A percentile compares a stretch with the other conserved stretches of the same genome.
Conservation (phyloP, 2,113 vertebrate species). For the Rhinopithecus roxellana region DNA sequence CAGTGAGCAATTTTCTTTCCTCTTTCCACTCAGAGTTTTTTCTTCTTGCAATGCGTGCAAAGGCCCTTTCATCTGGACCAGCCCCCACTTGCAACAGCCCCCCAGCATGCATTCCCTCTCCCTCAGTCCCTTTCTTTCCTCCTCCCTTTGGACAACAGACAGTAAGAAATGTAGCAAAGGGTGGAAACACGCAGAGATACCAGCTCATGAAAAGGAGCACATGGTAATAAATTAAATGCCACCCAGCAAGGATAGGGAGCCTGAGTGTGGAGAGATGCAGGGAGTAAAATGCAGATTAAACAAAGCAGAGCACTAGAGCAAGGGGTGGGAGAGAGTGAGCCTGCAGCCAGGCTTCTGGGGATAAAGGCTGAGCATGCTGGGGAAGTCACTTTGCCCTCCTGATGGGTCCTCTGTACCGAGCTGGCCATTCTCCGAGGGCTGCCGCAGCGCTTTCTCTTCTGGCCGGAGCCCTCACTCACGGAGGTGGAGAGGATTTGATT, state of each 20-base stretch:
- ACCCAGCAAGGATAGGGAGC: conserved; percentile 66
- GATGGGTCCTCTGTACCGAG: conserved; percentile 65
- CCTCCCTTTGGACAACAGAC: conserved; percentile 7
- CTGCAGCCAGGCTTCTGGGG: conserved; percentile 58
- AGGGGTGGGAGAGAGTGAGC: not conserved
- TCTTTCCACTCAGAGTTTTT: not conserved
- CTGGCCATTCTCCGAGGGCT: conserved; percentile 72
- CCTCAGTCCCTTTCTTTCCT: not conserved
- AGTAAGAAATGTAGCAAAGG: conserved; percentile 47
- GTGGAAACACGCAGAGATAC: conserved; percentile 29
- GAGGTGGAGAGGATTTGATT: conserved; percentile 74
- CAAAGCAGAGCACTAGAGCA: conserved; percentile 12
- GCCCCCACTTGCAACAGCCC: not conserved
- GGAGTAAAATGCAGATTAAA: conserved; percentile 70
- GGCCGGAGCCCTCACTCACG: conserved; percentile 25
- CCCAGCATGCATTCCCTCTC: not conserved
- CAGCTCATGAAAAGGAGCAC: conserved; percentile 70
- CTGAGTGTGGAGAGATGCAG: conserved; percentile 38
- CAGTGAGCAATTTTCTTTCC: not conserved
- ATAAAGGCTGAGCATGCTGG: conserved; percentile 67
- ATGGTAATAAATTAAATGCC: conserved; percentile 76
- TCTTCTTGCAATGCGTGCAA: not conserved
- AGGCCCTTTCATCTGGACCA: conserved; percentile 67
- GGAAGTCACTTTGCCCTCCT: conserved; percentile 77
- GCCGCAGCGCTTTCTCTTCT: conserved; percentile 67